Evolutionary conservation across 2,888 invertebrate species (phyloP).

Genomic region (Apamea anceps): DNA sequence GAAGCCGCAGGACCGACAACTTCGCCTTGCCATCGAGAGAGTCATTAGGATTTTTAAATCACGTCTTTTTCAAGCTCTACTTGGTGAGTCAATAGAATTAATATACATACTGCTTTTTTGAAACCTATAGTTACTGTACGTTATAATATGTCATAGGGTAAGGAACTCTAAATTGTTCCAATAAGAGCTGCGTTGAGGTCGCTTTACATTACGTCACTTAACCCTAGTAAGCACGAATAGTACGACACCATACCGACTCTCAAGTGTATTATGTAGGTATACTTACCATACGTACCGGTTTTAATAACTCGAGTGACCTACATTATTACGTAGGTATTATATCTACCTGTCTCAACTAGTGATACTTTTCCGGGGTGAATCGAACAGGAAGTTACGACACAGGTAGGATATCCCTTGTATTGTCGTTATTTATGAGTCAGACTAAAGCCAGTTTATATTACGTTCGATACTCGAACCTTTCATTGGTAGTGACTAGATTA

Average conservation of each 20-base stretch:
- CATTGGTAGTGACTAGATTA: not conserved
- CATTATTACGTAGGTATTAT: constrained; percentile 11
- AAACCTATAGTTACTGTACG: not conserved
- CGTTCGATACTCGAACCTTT: not conserved
- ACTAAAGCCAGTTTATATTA: not conserved
- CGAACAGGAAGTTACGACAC: constrained; percentile 24
- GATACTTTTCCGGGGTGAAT: not conserved
- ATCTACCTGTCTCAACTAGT: constrained; percentile 1
- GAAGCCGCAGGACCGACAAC: constrained; percentile 98
- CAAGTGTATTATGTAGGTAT: constrained; percentile 10
- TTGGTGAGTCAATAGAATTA: constrained; percentile 92
- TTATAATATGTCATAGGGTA: constrained; percentile 11
- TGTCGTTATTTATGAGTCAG: constrained; percentile 16
- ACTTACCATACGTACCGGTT: constrained; percentile 16
- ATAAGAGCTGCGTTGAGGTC: constrained; percentile 19
- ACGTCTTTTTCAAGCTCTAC: constrained; percentile 98
- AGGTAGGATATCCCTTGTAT: constrained; percentile 11
- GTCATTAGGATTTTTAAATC: constrained; percentile 99
- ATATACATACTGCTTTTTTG: not conserved
- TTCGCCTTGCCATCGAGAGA: constrained; percentile 98
- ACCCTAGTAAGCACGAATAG: constrained; percentile 33
- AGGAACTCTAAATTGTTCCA: constrained; percentile 24
- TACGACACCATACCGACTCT: constrained; percentile 23
- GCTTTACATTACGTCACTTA: constrained; percentile 46
- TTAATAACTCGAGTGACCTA: constrained; percentile 36